These are phyloP conservation scores for Clarias fuscus DNA, from an alignment of 2,797 vertebrate genomes.

Conservation along the genomic window DNA sequence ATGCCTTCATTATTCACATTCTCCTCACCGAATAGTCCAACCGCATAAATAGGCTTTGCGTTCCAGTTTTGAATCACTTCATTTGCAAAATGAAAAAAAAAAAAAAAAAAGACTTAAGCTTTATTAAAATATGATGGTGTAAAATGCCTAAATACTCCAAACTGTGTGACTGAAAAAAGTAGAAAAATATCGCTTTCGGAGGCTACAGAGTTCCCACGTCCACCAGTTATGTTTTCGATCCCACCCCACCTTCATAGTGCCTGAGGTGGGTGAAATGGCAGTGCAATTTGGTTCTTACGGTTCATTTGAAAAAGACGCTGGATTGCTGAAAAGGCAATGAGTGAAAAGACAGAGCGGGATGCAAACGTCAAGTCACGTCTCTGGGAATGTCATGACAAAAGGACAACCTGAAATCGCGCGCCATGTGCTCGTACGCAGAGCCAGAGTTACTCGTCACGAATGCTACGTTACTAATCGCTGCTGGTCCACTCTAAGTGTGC, in stretches of 20 bases:
- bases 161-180: conserved; percentile 30
- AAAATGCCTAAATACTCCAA: conserved; percentile 42
- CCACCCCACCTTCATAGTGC: conserved; percentile 47
- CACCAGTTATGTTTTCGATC: conserved; percentile 27
- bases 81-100: conserved; percentile 11
- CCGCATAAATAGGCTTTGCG: conserved; percentile 26
- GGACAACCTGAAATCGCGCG: conserved; percentile 38
- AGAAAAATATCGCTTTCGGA: conserved; percentile 41
- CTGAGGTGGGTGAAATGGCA: conserved; percentile 45
- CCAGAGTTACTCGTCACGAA: conserved; percentile 23
- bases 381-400: conserved; percentile 49
- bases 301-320: conserved; percentile 37
- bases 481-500: background rate
- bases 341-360: conserved; percentile 30
- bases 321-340: conserved; percentile 50
- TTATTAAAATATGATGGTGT: conserved; percentile 42
- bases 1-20: conserved; percentile 4
- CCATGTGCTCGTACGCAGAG: conserved; percentile 3
- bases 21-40: conserved; percentile 1
- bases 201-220: conserved; percentile 40
- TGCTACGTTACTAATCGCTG: background rate
- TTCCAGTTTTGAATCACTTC: conserved; percentile 53
- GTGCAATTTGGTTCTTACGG: conserved; percentile 48
- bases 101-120: background rate
- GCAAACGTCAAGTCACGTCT: conserved; percentile 33